Evolutionary conservation across 2,797 vertebrate genomes (phyloP), one percentile per base, ranked within the genome.

Genomic region (Lacerta bilineata): DNA sequence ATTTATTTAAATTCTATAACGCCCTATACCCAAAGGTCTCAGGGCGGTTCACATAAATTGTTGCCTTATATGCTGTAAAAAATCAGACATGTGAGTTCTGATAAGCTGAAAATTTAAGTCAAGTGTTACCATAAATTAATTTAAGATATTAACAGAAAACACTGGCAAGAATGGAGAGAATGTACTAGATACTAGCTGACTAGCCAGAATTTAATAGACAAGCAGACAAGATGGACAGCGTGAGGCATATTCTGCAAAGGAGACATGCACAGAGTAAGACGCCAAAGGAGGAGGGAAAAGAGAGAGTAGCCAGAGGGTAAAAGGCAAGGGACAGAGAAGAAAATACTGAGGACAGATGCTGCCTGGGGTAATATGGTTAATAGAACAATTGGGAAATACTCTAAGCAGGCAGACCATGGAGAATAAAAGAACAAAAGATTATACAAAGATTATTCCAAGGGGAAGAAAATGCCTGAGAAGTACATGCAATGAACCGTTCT

Each of bases 51-150:
- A 50, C 11, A 13, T 50, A 13, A 50, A 50, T 11, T 50, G 50
- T 50, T 29, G 80, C 9, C 82, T 78, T 55, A 77, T 20, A 29
- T 88, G 77, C 8, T 89, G n/a, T 25, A 11, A 81, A 87, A 23
- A 66, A 59, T 64, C 39, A 77, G 41, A 83, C 80, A 43, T 17
- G 0, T 3, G 15, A 61, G 88, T 76, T 6, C 55, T 86, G 29
- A 86, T 41, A 64, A 0, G 2, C 3, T 88, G 87, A 92, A 3
- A 0, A 78, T 11, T 10, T 86, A 80, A 41, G 71, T 50, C 23
- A n/a, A 33, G 20, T 33, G 27, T 76, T 66, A 86, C 55, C 27
- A 50, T 72, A 87, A 64, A 33, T 66, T 81, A 61, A 27, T n/a
- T 59, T 61, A 36, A 36, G 59, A 61, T 15, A 66, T 25, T 55